These are phyloP conservation scores for Ptiloglossa arizonensis DNA, from an alignment of 1,140 invertebrate genomes.

Conservation along the genomic window DNA sequence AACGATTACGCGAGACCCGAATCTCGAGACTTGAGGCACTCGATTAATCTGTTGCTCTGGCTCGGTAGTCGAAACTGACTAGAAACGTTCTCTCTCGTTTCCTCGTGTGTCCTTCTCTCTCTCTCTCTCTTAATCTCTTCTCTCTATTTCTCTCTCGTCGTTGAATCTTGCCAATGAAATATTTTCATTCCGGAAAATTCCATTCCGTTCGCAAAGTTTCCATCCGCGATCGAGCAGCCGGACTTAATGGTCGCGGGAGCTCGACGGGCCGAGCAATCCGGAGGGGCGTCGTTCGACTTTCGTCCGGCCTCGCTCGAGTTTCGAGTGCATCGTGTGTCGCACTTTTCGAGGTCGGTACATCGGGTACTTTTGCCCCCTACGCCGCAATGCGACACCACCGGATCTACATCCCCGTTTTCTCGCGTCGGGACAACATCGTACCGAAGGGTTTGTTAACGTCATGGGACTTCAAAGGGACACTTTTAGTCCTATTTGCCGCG, in stretches of 20 bases:
- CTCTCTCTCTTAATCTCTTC: neutral
- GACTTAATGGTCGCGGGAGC: neutral
- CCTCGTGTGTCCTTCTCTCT: neutral
- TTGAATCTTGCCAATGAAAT: neutral
- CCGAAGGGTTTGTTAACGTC: neutral
- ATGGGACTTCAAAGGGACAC: neutral
- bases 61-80: neutral
- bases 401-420: conserved; percentile 55
- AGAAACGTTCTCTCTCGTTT: neutral
- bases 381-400: conserved; percentile 67
- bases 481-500: neutral
- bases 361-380: conserved; percentile 63
- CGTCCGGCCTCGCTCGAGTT: conserved; percentile 65
- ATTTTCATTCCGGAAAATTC: neutral
- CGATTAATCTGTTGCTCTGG: conserved; percentile 22
- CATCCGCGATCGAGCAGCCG: neutral
- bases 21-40: neutral
- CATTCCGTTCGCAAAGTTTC: neutral
- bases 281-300: conserved; percentile 63
- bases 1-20: neutral
- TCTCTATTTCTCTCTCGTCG: too few relatives aligned
- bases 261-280: conserved; percentile 34
- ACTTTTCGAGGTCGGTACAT: conserved; percentile 69
- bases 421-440: conserved; percentile 21
- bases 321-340: conserved; percentile 65